Conservation (phyloP, 2,797 vertebrate species). For the Melanotaenia nigrans region DNA sequence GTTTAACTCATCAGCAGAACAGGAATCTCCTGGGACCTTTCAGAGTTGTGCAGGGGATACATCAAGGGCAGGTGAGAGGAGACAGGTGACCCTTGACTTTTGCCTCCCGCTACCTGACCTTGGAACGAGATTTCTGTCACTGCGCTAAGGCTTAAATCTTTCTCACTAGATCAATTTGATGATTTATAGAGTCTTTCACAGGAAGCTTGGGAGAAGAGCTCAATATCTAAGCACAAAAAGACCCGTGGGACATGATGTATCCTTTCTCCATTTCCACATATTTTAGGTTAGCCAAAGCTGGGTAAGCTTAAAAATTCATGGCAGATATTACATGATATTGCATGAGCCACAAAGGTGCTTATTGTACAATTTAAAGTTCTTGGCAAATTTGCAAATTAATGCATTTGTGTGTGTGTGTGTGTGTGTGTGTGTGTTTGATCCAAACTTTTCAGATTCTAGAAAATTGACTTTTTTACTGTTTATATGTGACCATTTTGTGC, state of each 20-base stretch:
- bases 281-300: conserved; percentile 28
- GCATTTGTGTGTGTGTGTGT: not conserved
- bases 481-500: too few relatives aligned
- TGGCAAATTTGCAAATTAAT: not conserved
- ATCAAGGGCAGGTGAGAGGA: conserved; percentile 77
- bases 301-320: conserved; percentile 10
- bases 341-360: not conserved
- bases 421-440: not conserved
- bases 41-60: conserved; percentile 58
- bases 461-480: too few relatives aligned
- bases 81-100: conserved; percentile 72
- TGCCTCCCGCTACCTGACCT: conserved; percentile 67
- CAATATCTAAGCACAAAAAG: conserved; percentile 72
- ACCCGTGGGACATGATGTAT: conserved; percentile 49
- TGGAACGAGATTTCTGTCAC: conserved; percentile 71
- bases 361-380: not conserved
- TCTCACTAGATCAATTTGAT: conserved; percentile 75
- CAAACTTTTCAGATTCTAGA: too few relatives aligned
- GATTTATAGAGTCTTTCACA: conserved; percentile 73
- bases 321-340: not conserved
- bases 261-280: conserved; percentile 41
- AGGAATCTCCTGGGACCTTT: conserved; percentile 44
- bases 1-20: conserved; percentile 81
- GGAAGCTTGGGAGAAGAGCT: conserved; percentile 62
- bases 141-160: conserved; percentile 66